These are phyloP conservation scores for Ormyrus pomaceus DNA, from an alignment of 2,888 invertebrate genomes.

Conservation along the genomic window DNA sequence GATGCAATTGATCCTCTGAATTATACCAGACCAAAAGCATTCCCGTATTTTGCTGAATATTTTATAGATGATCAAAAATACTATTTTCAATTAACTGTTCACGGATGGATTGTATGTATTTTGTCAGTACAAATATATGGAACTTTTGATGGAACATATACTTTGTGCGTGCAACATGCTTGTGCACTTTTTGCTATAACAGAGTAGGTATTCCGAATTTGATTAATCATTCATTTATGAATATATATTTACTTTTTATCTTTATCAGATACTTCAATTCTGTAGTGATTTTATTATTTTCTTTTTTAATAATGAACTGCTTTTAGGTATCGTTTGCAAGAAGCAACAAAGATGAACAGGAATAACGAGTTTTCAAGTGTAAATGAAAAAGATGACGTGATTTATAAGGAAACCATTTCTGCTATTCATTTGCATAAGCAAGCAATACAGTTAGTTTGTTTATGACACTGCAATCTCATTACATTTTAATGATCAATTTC, in stretches of 20 bases:
- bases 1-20: constrained; percentile 26
- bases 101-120: constrained; percentile 21
- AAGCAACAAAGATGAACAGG: constrained; percentile 1
- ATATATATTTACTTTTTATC: neutral
- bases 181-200: constrained; percentile 20
- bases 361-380: neutral
- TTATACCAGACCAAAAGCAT: constrained; percentile 10
- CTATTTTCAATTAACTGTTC: constrained; percentile 13
- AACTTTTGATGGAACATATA: constrained; percentile 21
- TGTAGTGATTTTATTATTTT: neutral
- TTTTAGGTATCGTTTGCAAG: constrained; percentile 2
- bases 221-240: neutral
- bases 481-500: too few relatives aligned
- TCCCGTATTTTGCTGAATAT: constrained; percentile 28
- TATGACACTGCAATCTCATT: too few relatives aligned
- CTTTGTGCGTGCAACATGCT: constrained; percentile 12
- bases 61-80: constrained; percentile 32
- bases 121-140: constrained; percentile 22
- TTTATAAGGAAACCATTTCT: constrained; percentile 2
- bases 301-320: neutral
- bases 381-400: neutral
- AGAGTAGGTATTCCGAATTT: constrained; percentile 9
- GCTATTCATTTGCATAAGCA: constrained; percentile 28
- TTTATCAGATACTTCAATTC: neutral
- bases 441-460: neutral